Conservation (phyloP, 2,797 vertebrate genomes). For the Knipowitschia caucasica region DNA sequence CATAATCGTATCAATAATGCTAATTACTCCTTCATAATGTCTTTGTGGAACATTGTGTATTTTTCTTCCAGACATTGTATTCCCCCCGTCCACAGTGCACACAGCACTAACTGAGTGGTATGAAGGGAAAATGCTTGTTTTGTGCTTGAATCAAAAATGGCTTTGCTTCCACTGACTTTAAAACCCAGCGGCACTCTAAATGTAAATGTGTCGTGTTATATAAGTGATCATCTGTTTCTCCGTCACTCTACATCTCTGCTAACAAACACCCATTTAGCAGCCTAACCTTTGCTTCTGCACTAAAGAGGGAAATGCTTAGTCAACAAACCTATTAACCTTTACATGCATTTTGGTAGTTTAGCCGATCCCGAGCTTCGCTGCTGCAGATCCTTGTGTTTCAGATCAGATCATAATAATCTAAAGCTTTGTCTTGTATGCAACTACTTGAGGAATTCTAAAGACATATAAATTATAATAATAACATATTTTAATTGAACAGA, state of each 20-base stretch:
- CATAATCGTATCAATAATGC: no score
- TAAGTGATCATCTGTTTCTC: constrained; percentile 14
- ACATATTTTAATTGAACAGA: no score
- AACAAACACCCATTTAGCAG: constrained; percentile 22
- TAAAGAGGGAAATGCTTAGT: not conserved
- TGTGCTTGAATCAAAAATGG: constrained; percentile 39
- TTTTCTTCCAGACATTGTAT: no score
- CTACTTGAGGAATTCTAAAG: no score
- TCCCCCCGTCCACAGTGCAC: constrained; percentile 11
- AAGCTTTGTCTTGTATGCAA: constrained; percentile 1
- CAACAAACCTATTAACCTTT: not conserved
- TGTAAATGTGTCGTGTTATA: constrained; percentile 46
- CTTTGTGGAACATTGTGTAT: no score
- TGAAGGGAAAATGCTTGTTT: constrained; percentile 67
- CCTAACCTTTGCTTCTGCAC: not conserved
- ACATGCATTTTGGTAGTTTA: constrained; percentile 6
- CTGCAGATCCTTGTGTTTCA: not conserved
- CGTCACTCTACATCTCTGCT: constrained; percentile 1
- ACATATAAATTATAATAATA: no score
- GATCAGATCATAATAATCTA: not conserved
- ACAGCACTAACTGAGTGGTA: constrained; percentile 34
- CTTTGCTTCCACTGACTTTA: constrained; percentile 30
- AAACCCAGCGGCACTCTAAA: constrained; percentile 38
- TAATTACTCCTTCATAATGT: no score
- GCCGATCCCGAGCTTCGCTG: constrained; percentile 1